Percentiles rank a stretch among this genome's conserved stretches.
These are phyloP conservation scores for Festucalex cinctus DNA, from an alignment of 2,113 vertebrate genomes.

Conservation along the genomic window DNA sequence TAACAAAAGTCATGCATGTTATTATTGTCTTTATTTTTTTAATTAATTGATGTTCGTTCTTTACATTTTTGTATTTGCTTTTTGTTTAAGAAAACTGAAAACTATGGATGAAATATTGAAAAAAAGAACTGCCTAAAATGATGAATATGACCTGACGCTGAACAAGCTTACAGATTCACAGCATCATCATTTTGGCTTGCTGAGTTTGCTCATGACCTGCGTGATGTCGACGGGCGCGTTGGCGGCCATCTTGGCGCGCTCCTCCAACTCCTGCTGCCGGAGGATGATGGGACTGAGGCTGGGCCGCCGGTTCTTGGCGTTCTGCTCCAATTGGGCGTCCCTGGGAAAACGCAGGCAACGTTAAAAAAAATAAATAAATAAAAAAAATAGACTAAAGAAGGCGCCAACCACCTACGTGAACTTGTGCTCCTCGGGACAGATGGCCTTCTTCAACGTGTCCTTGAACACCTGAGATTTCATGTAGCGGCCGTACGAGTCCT, in stretches of 20 bases:
- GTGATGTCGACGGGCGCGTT: conserved; percentile 88
- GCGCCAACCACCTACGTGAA: conserved; percentile 76
- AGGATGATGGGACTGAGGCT: conserved; percentile 90
- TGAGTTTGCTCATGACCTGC: conserved; percentile 99
- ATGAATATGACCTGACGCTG: background rate
- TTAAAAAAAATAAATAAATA: too few relatives aligned
- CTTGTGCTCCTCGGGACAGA: conserved; percentile 82
- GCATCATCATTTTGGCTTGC: conserved; percentile 66
- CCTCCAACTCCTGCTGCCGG: conserved; percentile 86
- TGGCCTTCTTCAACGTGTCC: conserved; percentile 85
- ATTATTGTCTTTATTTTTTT: too few relatives aligned
- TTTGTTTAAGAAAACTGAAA: too few relatives aligned
- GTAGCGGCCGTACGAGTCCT: conserved; percentile 95
- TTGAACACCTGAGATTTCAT: conserved; percentile 94
- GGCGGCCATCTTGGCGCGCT: conserved; percentile 83
- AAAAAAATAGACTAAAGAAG: background rate
- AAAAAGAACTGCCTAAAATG: background rate
- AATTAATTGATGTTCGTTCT: too few relatives aligned
- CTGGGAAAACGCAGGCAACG: conserved; percentile 37
- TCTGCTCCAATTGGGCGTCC: conserved; percentile 78
- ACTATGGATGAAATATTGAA: too few relatives aligned
- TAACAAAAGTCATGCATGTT: background rate
- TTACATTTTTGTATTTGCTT: too few relatives aligned
- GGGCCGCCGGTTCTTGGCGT: conserved; percentile 81
- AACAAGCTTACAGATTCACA: background rate